Evolutionary conservation across 53 echinoderm and acorn worm species (phyloP).

Genomic region (Echinarachnius parma): DNA sequence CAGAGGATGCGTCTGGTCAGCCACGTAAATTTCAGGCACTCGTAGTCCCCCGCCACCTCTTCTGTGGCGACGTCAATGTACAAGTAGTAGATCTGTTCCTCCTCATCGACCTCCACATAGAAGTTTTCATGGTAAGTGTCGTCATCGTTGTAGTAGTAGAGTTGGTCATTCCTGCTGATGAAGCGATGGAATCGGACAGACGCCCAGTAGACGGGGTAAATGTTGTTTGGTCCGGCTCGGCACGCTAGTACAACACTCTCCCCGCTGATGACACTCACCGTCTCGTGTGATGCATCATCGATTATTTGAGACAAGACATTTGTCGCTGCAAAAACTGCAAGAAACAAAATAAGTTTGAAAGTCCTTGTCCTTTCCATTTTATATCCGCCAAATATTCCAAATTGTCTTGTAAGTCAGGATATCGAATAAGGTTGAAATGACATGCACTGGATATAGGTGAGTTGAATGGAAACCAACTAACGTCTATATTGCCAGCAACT

Average conservation of each 20-base stretch:
- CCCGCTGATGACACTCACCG: not conserved
- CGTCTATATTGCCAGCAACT: too few relatives aligned
- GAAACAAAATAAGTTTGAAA: too few relatives aligned
- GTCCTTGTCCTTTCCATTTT: too few relatives aligned
- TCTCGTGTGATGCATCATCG: not conserved
- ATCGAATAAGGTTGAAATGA: too few relatives aligned
- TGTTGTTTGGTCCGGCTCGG: not conserved
- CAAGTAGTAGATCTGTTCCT: constrained; percentile 1
- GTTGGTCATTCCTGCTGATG: constrained; percentile 11
- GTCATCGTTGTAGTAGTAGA: not conserved
- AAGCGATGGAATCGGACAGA: constrained; percentile 13
- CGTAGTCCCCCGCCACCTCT: not conserved
- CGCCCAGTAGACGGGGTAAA: constrained; percentile 12
- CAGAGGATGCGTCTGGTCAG: not conserved
- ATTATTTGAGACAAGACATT: not conserved
- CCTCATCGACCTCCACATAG: not conserved
- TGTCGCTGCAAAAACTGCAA: too few relatives aligned
- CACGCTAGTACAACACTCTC: not conserved
- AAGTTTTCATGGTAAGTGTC: too few relatives aligned
- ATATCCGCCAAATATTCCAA: too few relatives aligned
- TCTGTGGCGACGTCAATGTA: not conserved
- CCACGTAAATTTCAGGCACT: not conserved
- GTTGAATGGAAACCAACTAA: too few relatives aligned
- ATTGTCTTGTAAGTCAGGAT: too few relatives aligned
- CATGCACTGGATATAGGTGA: too few relatives aligned